Base-by-base conservation (phyloP, 2,113 vertebrate genomes). In the Epinephelus cyanopodus region DNA sequence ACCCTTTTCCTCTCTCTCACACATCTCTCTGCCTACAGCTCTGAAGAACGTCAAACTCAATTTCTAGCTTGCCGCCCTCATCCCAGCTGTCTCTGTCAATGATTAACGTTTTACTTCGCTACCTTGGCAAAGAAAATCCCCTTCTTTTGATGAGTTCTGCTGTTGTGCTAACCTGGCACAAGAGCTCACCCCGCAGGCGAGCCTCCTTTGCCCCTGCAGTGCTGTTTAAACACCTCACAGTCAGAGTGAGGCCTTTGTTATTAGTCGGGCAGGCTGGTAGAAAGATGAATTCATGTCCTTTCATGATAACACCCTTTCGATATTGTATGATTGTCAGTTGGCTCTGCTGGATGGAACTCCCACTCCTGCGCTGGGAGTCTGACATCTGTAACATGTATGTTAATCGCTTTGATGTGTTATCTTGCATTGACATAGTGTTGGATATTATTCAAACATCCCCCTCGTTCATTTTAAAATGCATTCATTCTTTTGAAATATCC, bases 71-170 rank as follows among this genome's bases (percentile, higher is more conserved):
- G 19, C 82, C 68, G 50, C 84, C 75, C 69, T 81, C 83, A 75
- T 88, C 85, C 91, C 91, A 90, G 90, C 90, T 89, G 89, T 87
- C 90, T 90, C 75, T 62, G 74, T 91, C 74, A 80, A 69, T 87
- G 80, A 85, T 92, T 87, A 79, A 91, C 50, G 18, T 83, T 85
- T 91, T 69, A 84, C 72, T 91, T 89, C 77, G 70, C 75, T 65
- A 72, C 81, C 48, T 64, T 67, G 47, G 77, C 72, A 66, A 87
- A 87, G 78, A 87, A 90, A 85, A 85, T 87, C 52, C 21, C 77
- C 70, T 79, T 67, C 57, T 62, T 89, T 82, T 89, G 85, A 86
- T 83, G 75, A 84, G 77, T 82, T 76, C 66, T 86, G 54, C 72
- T 54, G 47, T 70, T 48, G 60, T 5, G 8, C 79, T 83, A 84